Base-by-base conservation (phyloP, 1,140 invertebrate species). In the Bombus confusus region DNA sequence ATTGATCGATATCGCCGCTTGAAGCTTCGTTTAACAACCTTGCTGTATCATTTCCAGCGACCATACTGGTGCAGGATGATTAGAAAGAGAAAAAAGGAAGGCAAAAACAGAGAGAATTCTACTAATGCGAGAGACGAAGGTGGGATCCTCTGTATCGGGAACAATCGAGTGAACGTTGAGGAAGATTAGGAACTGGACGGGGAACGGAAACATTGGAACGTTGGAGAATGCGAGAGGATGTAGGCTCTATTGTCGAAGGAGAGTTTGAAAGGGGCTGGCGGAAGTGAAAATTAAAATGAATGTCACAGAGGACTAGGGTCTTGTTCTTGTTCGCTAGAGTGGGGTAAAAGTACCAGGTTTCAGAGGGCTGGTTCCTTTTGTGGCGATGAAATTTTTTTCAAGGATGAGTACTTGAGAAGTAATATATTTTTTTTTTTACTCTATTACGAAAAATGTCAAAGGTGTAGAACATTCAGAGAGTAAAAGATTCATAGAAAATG, bases 241-340 rank as follows among this genome's bases (percentile, higher is more conserved):
- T 66, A 59, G 37, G 39, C 8, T 28, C 28, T 25, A 77, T 77
- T 77, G 59, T 77, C 37, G 75, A 41, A 41, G n/a, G 28, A 43
- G 6, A 37, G 59, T 78, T 64, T 39, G 62, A 78, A 72, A 64
- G 75, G 75, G 12, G 28, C 52, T 77, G 57, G 75, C 75, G 75
- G 75, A 78, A 78, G 59, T 43, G 57, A 66, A 78, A 78, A 78
- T 78, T 78, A 64, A 78, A 64, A 78, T 41, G 75, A 78, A 78
- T 41, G 18, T 78, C 59, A 43, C 62, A 62, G n/a, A 77, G 57
- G 28, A 77, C 31, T 22, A 5, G 43, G 31, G 52, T 2, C 74
- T 77, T 62, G 37, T 64, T 31, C 75, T 64, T 77, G 34, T 8
- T 77, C 57, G 59, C 28, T 31, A 12, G 37, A 41, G 75, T 43